Evolutionary conservation across 2,888 invertebrate species (phyloP).

Genomic region (Pinctada fucata): DNA sequence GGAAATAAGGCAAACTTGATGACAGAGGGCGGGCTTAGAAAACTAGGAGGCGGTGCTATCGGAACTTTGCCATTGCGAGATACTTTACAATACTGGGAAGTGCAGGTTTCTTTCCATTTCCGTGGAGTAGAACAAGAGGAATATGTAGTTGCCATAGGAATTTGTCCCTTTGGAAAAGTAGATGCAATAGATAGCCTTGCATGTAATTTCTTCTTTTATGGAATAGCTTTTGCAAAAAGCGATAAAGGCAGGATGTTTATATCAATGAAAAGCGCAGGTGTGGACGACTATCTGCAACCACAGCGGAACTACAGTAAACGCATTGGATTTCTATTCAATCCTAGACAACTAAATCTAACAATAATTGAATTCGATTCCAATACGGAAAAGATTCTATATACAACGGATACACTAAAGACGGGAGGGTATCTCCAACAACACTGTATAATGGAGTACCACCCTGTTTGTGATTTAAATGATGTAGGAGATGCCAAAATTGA

Average conservation of each 20-base stretch:
- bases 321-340: background rate
- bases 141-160: background rate
- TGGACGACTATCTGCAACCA: background rate
- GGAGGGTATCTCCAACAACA: background rate
- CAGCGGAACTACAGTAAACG: background rate
- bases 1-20: too few relatives aligned
- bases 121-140: background rate
- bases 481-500: background rate
- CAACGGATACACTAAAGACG: background rate
- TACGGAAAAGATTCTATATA: background rate
- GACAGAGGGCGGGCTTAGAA: background rate
- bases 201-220: background rate
- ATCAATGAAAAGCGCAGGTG: background rate
- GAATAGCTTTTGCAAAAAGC: background rate
- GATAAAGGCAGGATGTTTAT: background rate
- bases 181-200: background rate
- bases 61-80: background rate
- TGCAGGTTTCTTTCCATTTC: background rate
- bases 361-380: background rate
- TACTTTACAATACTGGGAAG: background rate
- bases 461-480: background rate
- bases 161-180: background rate
- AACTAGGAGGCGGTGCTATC: background rate
- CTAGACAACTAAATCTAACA: background rate
- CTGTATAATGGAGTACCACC: background rate